Conservation (phyloP, 1,140 invertebrate genomes). For the Arctopsyche grandis region DNA sequence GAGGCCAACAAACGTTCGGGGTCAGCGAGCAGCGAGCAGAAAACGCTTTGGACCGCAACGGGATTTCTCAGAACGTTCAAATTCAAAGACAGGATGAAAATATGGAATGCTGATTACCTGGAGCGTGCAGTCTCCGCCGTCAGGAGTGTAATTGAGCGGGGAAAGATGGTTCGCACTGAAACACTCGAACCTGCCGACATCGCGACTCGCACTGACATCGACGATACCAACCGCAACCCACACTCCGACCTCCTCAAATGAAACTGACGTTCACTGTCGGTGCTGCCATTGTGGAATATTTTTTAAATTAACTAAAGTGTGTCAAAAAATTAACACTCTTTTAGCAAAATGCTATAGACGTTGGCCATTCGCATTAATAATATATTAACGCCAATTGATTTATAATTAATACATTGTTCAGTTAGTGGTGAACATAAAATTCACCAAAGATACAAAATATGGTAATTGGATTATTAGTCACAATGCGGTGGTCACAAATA, state of each 20-base stretch:
- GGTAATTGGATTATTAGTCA: too few species aligned
- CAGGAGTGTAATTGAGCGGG: neutral
- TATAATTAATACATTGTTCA: too few species aligned
- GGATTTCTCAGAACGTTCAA: neutral
- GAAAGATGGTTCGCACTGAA: neutral
- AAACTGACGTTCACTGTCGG: conserved; percentile 2
- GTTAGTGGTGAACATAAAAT: too few species aligned
- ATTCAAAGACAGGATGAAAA: neutral
- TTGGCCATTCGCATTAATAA: too few species aligned
- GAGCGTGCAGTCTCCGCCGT: neutral
- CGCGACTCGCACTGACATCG: neutral
- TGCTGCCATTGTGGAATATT: neutral
- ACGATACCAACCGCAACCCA: neutral
- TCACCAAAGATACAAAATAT: too few species aligned
- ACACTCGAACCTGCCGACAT: neutral
- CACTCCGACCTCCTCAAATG: too few species aligned
- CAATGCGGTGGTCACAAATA: too few species aligned
- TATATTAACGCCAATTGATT: too few species aligned
- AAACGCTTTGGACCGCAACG: neutral
- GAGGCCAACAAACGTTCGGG: conserved; percentile 13
- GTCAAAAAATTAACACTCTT: too few species aligned
- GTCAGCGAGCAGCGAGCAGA: conserved; percentile 9
- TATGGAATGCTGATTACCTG: neutral
- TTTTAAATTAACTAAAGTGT: too few species aligned
- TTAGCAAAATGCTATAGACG: too few species aligned